Evolutionary conservation across 2,113 vertebrate genomes (phyloP).

Genomic region (Mixornis gularis): DNA sequence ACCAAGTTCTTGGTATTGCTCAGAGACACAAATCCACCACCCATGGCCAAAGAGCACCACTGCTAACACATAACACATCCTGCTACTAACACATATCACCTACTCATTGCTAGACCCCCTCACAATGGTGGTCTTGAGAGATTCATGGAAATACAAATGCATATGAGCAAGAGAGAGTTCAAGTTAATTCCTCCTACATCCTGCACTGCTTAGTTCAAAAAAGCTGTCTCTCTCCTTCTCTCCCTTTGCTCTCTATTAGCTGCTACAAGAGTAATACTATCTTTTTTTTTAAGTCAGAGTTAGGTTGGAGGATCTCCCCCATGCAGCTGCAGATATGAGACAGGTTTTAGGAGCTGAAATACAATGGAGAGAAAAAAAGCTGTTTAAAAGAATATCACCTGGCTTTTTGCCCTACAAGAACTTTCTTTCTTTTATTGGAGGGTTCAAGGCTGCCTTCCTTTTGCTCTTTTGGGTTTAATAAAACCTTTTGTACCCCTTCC

Average conservation of each 20-base stretch:
- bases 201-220: not conserved
- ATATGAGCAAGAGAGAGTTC: not conserved
- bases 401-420: conserved; percentile 25
- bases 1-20: accelerated
- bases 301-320: conserved; percentile 39
- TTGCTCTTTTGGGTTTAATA: conserved; percentile 57
- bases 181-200: not conserved
- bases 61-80: accelerated
- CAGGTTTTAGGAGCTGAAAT: conserved; percentile 37
- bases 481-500: conserved; percentile 35
- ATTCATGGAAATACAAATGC: not conserved
- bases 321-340: conserved; percentile 31
- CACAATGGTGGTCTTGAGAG: not conserved
- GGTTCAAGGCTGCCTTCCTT: conserved; percentile 29
- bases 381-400: conserved; percentile 32
- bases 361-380: conserved; percentile 23
- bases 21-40: not conserved
- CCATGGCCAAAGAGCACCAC: accelerated
- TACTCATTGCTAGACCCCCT: accelerated
- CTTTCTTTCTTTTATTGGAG: conserved; percentile 34
- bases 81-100: not conserved
- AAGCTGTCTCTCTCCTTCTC: not conserved
- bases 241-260: conserved; percentile 16
- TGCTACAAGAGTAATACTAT: conserved; percentile 22
- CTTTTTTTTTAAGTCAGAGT: conserved; percentile 30